These are phyloP conservation scores for Crypturellus tataupa DNA, from an alignment of 2,797 vertebrate genomes.

Conservation along the genomic window DNA sequence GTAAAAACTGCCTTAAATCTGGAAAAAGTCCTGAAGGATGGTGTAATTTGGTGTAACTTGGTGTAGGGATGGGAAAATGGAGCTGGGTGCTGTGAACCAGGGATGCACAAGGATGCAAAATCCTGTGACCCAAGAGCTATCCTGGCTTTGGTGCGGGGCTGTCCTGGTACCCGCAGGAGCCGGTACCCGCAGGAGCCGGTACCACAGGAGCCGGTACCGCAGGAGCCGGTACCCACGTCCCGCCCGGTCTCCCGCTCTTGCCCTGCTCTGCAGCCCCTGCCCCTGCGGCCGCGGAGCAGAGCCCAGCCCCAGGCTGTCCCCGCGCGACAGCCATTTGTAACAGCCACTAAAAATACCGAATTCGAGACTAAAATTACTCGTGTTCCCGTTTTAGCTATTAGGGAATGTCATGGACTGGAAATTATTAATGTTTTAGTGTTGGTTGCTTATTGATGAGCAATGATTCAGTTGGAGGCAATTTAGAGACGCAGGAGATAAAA, in stretches of 20 bases:
- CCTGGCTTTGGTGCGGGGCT: neutral
- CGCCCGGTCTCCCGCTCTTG: too few relatives aligned
- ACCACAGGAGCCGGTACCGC: too few relatives aligned
- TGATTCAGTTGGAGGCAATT: neutral
- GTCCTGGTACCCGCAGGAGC: neutral
- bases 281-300: neutral
- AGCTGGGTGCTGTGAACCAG: neutral
- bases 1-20: neutral
- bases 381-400: constrained; percentile 22
- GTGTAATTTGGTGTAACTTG: neutral
- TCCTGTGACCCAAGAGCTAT: rapidly evolving
- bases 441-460: constrained; percentile 12
- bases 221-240: too few relatives aligned
- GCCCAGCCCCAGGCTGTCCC: neutral
- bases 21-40: neutral
- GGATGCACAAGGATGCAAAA: rapidly evolving
- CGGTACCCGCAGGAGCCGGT: too few relatives aligned
- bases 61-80: neutral
- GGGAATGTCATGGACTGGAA: neutral
- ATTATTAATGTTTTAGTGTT: neutral
- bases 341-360: constrained; percentile 1
- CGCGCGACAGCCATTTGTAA: neutral
- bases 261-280: neutral
- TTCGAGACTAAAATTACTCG: neutral
- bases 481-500: neutral